These are phyloP conservation scores for Heliconius himera DNA, from an alignment of 1,140 invertebrate genomes.

Conservation along the genomic window DNA sequence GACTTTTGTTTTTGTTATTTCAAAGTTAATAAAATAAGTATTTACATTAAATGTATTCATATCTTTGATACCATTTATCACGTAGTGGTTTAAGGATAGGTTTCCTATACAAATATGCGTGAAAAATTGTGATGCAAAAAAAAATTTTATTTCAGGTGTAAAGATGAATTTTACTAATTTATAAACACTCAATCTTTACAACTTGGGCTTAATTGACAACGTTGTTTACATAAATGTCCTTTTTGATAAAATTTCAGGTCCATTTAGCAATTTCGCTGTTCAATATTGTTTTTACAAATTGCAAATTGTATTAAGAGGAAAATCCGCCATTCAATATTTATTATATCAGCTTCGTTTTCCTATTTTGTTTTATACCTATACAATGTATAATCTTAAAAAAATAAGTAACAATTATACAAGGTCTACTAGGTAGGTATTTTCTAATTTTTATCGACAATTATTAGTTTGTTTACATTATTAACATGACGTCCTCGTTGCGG, in stretches of 20 bases:
- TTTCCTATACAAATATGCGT: too few species aligned
- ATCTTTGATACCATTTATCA: too few species aligned
- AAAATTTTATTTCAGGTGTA: too few species aligned
- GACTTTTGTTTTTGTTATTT: constrained; percentile 23
- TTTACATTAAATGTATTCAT: background rate
- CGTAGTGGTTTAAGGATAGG: too few species aligned
- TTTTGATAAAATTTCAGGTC: background rate
- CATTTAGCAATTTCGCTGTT: constrained; percentile 10
- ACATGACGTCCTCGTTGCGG: too few species aligned
- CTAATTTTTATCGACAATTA: too few species aligned
- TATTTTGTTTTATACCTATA: background rate
- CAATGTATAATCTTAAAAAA: background rate
- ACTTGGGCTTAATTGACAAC: constrained; percentile 8
- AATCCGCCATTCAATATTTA: background rate
- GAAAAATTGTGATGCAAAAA: too few species aligned
- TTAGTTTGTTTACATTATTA: too few species aligned
- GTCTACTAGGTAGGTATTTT: background rate
- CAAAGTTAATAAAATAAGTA: constrained; percentile 22
- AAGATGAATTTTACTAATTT: background rate
- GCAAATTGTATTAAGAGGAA: constrained; percentile 10
- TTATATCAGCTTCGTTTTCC: background rate
- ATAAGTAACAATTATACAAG: background rate
- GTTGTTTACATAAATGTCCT: constrained; percentile 5
- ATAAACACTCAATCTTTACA: background rate
- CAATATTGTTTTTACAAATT: constrained; percentile 19